A percentile compares a stretch with the other conserved stretches of the same genome.
These are phyloP conservation scores for Habropoda laboriosa DNA, from an alignment of 1,140 invertebrate genomes.

Conservation along the genomic window DNA sequence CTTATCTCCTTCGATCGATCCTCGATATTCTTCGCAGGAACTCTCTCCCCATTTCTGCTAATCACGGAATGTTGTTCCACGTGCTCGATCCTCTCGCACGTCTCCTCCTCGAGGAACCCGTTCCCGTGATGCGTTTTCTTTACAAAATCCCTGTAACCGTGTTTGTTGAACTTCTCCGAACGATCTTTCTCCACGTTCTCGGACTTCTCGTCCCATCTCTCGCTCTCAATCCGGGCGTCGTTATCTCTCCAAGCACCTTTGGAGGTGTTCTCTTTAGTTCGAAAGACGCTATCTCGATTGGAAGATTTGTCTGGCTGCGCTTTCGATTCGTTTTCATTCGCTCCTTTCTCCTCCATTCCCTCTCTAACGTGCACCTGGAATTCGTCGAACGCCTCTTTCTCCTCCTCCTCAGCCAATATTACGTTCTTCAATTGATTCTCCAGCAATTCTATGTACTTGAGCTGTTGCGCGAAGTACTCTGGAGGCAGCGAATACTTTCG, in stretches of 20 bases:
- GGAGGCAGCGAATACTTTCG: slow-evolving; percentile 84
- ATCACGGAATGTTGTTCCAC: slow-evolving; percentile 55
- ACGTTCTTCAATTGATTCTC: slow-evolving; percentile 75
- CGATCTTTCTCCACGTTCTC: slow-evolving; percentile 35
- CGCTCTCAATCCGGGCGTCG: background rate
- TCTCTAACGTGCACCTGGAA: slow-evolving; percentile 47
- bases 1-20: background rate
- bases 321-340: background rate
- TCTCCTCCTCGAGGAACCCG: slow-evolving; percentile 47
- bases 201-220: slow-evolving; percentile 63
- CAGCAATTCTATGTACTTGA: slow-evolving; percentile 85
- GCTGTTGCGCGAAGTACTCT: slow-evolving; percentile 86
- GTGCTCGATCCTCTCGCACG: slow-evolving; percentile 55
- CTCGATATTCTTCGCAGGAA: background rate
- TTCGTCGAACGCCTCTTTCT: slow-evolving; percentile 58
- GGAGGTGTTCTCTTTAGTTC: background rate
- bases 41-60: background rate
- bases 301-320: background rate
- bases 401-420: slow-evolving; percentile 71
- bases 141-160: slow-evolving; percentile 48
- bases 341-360: background rate
- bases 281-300: background rate
- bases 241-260: background rate
- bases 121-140: slow-evolving; percentile 41
- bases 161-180: slow-evolving; percentile 57